Base-by-base conservation (phyloP, 2,888 invertebrate species). In the Agonopterix arenella region DNA sequence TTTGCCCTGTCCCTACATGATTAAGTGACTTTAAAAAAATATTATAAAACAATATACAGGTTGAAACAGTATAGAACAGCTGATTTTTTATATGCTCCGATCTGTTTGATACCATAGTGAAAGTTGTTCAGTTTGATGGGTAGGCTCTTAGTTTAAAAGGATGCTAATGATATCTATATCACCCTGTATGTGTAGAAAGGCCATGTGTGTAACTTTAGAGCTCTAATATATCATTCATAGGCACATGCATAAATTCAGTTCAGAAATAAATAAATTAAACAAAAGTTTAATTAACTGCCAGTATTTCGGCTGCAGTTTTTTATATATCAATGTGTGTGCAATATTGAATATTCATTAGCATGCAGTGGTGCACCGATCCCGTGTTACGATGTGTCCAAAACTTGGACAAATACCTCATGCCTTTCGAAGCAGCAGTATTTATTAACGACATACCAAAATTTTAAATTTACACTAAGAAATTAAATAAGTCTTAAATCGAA, bases 261-360 rank as follows among this genome's bases (percentile, higher is more conserved):
- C 5, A 28, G 4, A 40, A 40, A n/a, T 40, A 48, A 52, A 61
- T 55, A 51, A 61, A 59, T 60, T 57, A 59, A 60, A 60, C 56
- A 58, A 40, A 58, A 57, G 55, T 58, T 59, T 59, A 61, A 61
- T 61, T 59, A 60, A 55, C 52, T 51, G 55, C 49, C 55, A 51
- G 57, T 54, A 53, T 45, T 49, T 28, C 28, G 28, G 28, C 28
- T 51, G 43, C 52, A 47, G 49, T 55, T 61, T 59, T 60, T 61
- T 61, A 55, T 59, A 55, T 57, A 51, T 47, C 37, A 47, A 49
- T 54, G 47, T 36, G 46, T 46, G 56, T 53, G 59, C 51, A 51
- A 53, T 52, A 58, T 54, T 63, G 62, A 64, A 62, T 64, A 64
- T 64, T 61, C 62, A 64, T 64, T 54, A 56, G 10, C n/a, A n/a